Evolutionary conservation across 2,888 invertebrate genomes (phyloP).

Genomic region (Trachelus iudaicus): DNA sequence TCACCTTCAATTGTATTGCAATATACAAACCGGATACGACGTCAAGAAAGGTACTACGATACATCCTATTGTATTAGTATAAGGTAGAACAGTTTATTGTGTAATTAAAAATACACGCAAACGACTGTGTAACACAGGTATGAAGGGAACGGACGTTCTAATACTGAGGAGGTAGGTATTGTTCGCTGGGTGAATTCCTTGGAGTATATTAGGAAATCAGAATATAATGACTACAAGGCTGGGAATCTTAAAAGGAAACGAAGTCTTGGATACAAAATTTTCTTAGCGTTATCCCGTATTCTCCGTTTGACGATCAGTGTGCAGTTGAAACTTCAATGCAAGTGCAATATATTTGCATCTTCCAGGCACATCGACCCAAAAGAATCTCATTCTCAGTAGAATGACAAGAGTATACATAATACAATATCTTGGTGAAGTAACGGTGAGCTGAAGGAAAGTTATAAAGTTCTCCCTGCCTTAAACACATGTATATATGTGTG

Average conservation of each 20-base stretch:
- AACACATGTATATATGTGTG: not conserved
- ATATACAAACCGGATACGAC: not conserved
- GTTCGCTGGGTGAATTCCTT: not conserved
- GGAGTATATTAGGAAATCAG: not conserved
- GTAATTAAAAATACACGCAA: not conserved
- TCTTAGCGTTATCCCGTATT: not conserved
- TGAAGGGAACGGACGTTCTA: not conserved
- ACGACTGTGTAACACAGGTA: not conserved
- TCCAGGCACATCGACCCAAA: not conserved
- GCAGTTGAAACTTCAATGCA: not conserved
- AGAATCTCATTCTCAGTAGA: not conserved
- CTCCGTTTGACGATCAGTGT: not conserved
- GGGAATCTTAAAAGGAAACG: not conserved
- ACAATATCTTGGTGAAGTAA: not conserved
- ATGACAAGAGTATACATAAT: not conserved
- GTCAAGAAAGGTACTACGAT: not conserved
- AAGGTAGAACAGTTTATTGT: not conserved
- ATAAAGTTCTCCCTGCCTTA: not conserved
- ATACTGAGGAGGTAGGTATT: not conserved
- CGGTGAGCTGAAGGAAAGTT: not conserved
- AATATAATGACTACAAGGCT: not conserved
- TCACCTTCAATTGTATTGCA: not conserved
- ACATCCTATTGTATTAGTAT: not conserved
- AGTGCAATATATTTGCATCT: not conserved
- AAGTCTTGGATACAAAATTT: not conserved